These are phyloP conservation scores for Pangasius larnaudii DNA, from an alignment of 2,797 vertebrate species.

Conservation along the genomic window DNA sequence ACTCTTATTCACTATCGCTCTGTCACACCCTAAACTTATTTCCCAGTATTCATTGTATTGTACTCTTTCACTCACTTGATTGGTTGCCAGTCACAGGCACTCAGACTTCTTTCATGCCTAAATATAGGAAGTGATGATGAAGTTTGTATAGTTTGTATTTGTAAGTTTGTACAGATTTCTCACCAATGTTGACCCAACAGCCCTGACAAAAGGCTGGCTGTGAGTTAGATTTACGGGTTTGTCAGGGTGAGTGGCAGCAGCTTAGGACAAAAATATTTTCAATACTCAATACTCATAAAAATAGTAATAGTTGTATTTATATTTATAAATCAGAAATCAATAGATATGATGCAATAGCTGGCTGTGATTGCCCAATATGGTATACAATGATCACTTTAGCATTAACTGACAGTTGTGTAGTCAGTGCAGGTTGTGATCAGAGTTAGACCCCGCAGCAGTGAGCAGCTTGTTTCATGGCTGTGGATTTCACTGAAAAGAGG, in stretches of 20 bases:
- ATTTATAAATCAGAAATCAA: neutral
- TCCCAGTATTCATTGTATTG: neutral
- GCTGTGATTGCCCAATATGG: neutral
- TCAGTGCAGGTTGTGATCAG: neutral
- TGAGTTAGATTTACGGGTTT: neutral
- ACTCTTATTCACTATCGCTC: neutral
- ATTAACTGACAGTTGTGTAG: neutral
- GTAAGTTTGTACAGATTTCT: neutral
- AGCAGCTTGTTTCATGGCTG: constrained; percentile 16
- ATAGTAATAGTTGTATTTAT: neutral
- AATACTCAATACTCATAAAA: neutral
- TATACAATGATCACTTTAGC: neutral
- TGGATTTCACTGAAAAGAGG: constrained; percentile 13
- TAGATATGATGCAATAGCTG: neutral
- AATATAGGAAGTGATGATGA: neutral
- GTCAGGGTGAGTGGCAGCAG: neutral
- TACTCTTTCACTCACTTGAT: neutral
- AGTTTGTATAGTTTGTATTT: neutral
- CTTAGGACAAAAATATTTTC: neutral
- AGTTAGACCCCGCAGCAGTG: neutral
- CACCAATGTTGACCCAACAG: neutral
- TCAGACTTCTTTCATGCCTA: neutral
- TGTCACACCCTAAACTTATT: neutral
- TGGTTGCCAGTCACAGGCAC: neutral
- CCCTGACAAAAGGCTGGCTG: neutral